phyloP scores from a whole-genome alignment of 1,140 invertebrate genomes.

The Apis dorsata region DNA sequence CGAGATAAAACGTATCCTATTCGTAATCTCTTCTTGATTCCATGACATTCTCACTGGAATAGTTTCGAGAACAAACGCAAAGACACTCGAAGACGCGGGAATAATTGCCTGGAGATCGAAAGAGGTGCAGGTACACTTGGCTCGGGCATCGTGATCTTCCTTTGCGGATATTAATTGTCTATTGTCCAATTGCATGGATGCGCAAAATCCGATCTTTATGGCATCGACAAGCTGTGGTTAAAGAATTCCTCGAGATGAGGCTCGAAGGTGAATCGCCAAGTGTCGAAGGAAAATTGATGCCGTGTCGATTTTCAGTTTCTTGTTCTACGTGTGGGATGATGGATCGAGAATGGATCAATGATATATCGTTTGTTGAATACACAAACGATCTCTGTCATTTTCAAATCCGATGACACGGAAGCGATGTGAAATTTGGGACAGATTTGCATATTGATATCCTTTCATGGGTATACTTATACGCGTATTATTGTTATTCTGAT shows the following conservation, averaged over 20 bases:
- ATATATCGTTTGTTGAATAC: background rate
- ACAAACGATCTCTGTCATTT: background rate
- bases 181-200: background rate
- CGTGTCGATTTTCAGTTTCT: background rate
- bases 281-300: background rate
- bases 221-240: background rate
- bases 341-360: background rate
- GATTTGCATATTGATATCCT: background rate
- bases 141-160: slow-evolving; percentile 6
- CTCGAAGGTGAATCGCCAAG: no score
- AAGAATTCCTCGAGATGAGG: no score
- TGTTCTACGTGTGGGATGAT: background rate
- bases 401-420: background rate
- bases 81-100: background rate
- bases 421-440: background rate
- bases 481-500: background rate
- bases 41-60: slow-evolving; percentile 13
- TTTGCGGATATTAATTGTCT: slow-evolving; percentile 30
- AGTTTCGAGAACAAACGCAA: background rate
- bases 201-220: slow-evolving; percentile 15
- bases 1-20: background rate
- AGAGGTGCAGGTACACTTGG: background rate
- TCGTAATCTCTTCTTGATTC: background rate
- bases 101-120: slow-evolving; percentile 1
- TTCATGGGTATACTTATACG: background rate